These are phyloP conservation scores for Lampropteryx suffumata DNA, from an alignment of 2,888 invertebrate species.

Conservation along the genomic window DNA sequence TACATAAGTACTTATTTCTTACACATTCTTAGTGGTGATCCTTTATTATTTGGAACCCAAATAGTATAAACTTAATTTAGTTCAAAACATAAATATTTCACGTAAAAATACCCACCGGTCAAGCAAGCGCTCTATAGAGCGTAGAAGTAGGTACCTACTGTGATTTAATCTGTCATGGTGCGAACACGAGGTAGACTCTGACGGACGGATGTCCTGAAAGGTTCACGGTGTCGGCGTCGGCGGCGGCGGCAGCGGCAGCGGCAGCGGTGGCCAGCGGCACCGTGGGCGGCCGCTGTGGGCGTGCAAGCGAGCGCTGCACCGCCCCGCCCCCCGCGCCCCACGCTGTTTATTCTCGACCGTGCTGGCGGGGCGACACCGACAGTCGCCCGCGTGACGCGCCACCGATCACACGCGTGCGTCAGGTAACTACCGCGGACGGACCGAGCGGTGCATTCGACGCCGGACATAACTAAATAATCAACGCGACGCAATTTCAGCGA, in stretches of 20 bases:
- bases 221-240: slow-evolving; percentile 1
- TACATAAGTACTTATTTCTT: too few relatives aligned
- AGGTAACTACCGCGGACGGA: slow-evolving; percentile 60
- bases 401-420: slow-evolving; percentile 68
- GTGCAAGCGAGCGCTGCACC: slow-evolving; percentile 74
- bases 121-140: too few relatives aligned
- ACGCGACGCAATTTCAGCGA: slow-evolving; percentile 44
- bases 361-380: slow-evolving; percentile 68
- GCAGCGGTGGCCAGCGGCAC: slow-evolving; percentile 42
- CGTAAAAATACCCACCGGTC: not conserved
- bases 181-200: not conserved
- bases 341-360: slow-evolving; percentile 77
- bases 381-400: slow-evolving; percentile 80
- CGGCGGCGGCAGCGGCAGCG: slow-evolving; percentile 40
- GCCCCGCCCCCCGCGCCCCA: slow-evolving; percentile 65
- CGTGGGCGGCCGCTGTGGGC: slow-evolving; percentile 76
- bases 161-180: not conserved
- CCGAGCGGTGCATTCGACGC: slow-evolving; percentile 74
- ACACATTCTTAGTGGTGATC: too few relatives aligned
- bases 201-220: slow-evolving; percentile 21
- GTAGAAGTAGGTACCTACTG: not conserved
- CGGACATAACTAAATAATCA: slow-evolving; percentile 63
- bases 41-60: too few relatives aligned
- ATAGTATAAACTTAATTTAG: too few relatives aligned
- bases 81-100: too few relatives aligned